A percentile compares a stretch with the other conserved stretches of the same genome.
phyloP scores from a whole-genome alignment of 2,888 invertebrate genomes.

The Vannuccia rotundouncinata region DNA sequence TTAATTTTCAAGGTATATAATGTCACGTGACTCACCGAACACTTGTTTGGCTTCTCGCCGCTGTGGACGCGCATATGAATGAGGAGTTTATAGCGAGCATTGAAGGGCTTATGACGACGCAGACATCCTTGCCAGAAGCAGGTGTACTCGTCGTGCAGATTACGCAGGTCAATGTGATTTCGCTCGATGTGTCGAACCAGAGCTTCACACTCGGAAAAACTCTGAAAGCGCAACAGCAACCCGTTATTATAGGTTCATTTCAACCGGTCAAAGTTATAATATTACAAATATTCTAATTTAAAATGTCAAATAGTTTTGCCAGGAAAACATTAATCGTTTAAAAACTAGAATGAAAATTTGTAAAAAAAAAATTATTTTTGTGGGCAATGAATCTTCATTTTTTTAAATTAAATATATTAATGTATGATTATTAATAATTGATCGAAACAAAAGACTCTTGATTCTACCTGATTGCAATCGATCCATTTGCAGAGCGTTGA shows the following conservation, averaged over 20 bases:
- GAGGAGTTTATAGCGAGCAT: conserved; percentile 55
- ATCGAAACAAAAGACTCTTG: no score
- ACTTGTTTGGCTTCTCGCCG: conserved; percentile 53
- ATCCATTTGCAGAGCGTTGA: conserved; percentile 50
- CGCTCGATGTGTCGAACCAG: conserved; percentile 55
- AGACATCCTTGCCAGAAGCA: conserved; percentile 55
- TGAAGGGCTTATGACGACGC: conserved; percentile 53
- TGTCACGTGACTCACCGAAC: conserved; percentile 1
- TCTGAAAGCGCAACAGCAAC: no score
- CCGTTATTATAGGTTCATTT: no score
- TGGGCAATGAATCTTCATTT: no score
- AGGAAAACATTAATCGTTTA: not conserved
- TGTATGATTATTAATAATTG: no score
- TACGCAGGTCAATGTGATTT: conserved; percentile 54
- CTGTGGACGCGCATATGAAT: conserved; percentile 57
- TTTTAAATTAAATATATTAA: no score
- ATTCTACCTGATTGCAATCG: conserved; percentile 49
- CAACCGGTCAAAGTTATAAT: no score
- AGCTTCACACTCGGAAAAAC: conserved; percentile 50
- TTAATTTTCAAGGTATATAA: not conserved
- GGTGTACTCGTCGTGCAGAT: conserved; percentile 53
- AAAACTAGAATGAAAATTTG: not conserved
- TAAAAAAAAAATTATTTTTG: no score
- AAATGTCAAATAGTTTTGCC: not conserved
- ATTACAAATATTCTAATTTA: not conserved